These are phyloP conservation scores for Enteromius mattozi DNA, from an alignment of 2,797 vertebrate genomes.

Conservation along the genomic window DNA sequence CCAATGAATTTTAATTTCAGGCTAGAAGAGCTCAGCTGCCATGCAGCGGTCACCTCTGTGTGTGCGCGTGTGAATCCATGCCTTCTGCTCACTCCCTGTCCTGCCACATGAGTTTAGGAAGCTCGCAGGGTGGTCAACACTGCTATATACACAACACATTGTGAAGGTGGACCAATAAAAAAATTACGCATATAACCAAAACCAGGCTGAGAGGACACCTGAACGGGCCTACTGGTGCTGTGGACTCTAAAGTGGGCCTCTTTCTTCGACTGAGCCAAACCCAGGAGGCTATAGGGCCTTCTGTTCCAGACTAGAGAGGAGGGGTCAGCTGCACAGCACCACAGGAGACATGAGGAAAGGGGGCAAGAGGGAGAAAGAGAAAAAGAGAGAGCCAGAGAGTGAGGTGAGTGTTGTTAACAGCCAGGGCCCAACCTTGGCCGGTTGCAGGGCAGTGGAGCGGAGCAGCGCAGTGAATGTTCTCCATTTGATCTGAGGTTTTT, in stretches of 20 bases:
- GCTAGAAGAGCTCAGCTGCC: slow-evolving; percentile 45
- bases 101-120: slow-evolving; percentile 19
- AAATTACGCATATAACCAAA: background rate
- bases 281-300: slow-evolving; percentile 38
- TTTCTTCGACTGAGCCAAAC: slow-evolving; percentile 35
- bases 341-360: slow-evolving; percentile 44
- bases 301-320: slow-evolving; percentile 46
- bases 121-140: background rate
- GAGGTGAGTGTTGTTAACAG: slow-evolving; percentile 53
- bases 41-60: slow-evolving; percentile 39
- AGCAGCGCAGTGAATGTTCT: slow-evolving; percentile 80
- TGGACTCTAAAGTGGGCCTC: slow-evolving; percentile 54
- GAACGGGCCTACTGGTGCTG: slow-evolving; percentile 24
- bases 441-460: slow-evolving; percentile 66
- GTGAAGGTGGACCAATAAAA: slow-evolving; percentile 19
- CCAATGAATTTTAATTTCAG: slow-evolving; percentile 34
- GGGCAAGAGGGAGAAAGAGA: slow-evolving; percentile 29
- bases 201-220: slow-evolving; percentile 29
- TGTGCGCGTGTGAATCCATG: background rate
- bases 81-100: slow-evolving; percentile 26
- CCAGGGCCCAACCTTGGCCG: slow-evolving; percentile 62
- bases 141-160: slow-evolving; percentile 9
- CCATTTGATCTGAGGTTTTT: slow-evolving; percentile 83
- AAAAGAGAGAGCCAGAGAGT: slow-evolving; percentile 47
- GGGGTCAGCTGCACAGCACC: slow-evolving; percentile 58